A percentile compares a stretch with the other conserved stretches of the same genome.
These are phyloP conservation scores for Gavialis gangeticus DNA, from an alignment of 2,113 vertebrate species.

Conservation along the genomic window DNA sequence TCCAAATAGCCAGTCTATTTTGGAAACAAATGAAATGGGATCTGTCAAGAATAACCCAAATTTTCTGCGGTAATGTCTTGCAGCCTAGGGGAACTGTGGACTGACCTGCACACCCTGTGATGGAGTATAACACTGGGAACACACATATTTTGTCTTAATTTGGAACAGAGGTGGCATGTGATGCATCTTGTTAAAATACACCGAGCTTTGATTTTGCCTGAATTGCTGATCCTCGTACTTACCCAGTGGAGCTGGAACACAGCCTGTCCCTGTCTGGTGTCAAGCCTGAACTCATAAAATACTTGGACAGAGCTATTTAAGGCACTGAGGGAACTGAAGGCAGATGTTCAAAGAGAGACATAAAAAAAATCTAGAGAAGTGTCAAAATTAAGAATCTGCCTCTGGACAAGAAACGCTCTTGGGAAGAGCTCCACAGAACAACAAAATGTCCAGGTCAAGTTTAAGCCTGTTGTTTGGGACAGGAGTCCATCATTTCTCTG, in stretches of 20 bases:
- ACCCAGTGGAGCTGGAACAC: background rate
- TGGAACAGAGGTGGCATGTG: background rate
- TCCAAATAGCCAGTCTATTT: background rate
- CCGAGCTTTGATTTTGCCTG: background rate
- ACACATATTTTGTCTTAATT: background rate
- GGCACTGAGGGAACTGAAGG: background rate
- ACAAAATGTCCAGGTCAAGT: background rate
- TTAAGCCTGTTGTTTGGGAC: fast-evolving
- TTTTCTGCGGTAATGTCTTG: background rate
- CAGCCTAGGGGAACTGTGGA: background rate
- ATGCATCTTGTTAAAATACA: background rate
- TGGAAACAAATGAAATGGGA: conserved; percentile 8
- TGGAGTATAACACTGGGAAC: background rate
- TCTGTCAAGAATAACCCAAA: background rate
- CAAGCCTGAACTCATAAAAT: background rate
- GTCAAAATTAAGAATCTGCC: background rate
- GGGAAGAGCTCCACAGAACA: fast-evolving
- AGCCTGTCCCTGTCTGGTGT: no score
- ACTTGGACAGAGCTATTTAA: background rate
- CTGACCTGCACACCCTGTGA: background rate
- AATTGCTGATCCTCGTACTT: background rate
- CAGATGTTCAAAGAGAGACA: background rate
- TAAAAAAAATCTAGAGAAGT: background rate
- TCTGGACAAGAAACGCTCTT: background rate
- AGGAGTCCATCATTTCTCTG: background rate